Percentiles rank a stretch among this genome's conserved stretches.
Evolutionary conservation across 2,888 invertebrate genomes (phyloP).

Genomic region (Cordilura impudica): DNA sequence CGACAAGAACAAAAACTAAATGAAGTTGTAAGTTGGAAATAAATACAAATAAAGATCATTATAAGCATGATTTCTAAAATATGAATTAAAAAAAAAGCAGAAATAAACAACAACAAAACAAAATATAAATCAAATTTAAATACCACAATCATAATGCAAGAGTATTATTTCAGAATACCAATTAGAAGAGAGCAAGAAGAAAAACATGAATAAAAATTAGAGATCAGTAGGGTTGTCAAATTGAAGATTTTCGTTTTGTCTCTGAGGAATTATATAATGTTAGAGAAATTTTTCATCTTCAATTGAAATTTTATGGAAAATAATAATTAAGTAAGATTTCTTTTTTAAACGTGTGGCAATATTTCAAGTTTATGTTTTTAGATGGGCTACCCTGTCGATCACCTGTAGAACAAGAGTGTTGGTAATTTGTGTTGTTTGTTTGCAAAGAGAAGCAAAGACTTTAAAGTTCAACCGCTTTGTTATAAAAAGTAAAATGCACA

Average conservation of each 20-base stretch:
- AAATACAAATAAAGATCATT: background rate
- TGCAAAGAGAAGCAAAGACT: background rate
- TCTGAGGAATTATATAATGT: too few species aligned
- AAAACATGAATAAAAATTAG: background rate
- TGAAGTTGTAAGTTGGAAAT: constrained; percentile 49
- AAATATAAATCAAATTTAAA: background rate
- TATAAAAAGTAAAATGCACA: constrained; percentile 7
- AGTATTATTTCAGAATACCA: background rate
- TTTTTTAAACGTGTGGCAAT: too few species aligned
- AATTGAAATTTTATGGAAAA: too few species aligned
- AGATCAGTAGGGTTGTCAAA: background rate
- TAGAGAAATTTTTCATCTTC: too few species aligned
- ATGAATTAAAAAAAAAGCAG: constrained; percentile 16
- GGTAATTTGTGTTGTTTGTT: background rate
- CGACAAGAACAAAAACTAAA: constrained; percentile 21
- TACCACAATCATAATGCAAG: background rate
- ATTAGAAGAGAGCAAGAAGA: background rate
- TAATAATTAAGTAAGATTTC: too few species aligned
- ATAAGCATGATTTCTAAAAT: constrained; percentile 23
- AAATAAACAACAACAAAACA: background rate
- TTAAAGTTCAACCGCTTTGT: background rate
- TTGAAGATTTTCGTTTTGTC: too few species aligned
- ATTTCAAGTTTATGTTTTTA: too few species aligned
- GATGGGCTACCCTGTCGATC: background rate
- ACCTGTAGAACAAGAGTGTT: background rate